A percentile compares a stretch with the other conserved stretches of the same genome.
Evolutionary conservation across 2,113 vertebrate species (phyloP).

Genomic region (Rynchops niger): DNA sequence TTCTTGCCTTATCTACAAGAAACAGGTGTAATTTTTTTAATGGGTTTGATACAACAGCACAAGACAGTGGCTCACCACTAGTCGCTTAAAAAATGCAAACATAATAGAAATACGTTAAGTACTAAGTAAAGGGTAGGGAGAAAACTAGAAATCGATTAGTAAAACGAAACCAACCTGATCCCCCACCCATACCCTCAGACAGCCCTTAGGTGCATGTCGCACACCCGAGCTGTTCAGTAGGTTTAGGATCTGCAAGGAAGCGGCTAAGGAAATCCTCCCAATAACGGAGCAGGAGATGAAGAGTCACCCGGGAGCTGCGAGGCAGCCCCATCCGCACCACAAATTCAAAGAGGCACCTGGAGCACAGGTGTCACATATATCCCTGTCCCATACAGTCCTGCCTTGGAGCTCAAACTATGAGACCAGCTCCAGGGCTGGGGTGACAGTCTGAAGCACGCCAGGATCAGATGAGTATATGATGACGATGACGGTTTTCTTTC

Average conservation of each 20-base stretch:
- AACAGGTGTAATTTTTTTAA: constrained; percentile 48
- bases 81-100: neutral
- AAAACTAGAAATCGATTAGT: neutral
- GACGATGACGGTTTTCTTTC: rapidly evolving
- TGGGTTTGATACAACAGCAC: neutral
- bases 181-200: neutral
- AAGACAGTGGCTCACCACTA: neutral
- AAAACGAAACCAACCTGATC: neutral
- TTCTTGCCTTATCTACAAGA: constrained; percentile 42
- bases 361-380: too few species aligned
- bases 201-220: neutral
- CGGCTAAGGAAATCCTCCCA: neutral
- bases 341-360: neutral
- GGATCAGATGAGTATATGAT: neutral
- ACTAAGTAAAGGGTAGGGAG: neutral
- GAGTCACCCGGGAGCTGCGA: rapidly evolving
- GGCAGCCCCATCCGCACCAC: neutral
- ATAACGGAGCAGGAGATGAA: neutral
- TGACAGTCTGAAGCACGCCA: neutral
- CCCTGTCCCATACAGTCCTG: neutral
- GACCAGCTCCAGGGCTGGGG: neutral
- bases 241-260: neutral
- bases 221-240: neutral
- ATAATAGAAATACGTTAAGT: neutral
- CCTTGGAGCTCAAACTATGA: neutral